Conservation (phyloP, 2,888 invertebrate species). For the Subacronicta megacephala region DNA sequence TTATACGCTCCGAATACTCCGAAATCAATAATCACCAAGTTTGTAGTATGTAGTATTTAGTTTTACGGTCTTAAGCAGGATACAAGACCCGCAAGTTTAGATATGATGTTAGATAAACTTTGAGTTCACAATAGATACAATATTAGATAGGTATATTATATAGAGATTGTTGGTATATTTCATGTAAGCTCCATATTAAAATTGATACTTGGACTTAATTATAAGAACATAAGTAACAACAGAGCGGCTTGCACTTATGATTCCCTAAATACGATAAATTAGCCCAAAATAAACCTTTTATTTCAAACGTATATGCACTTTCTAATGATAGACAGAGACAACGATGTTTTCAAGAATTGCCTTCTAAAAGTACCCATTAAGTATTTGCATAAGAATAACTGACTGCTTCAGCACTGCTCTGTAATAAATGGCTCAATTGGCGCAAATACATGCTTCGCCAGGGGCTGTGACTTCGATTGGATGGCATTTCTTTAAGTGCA, state of each 20-base stretch:
- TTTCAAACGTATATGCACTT: too few relatives aligned
- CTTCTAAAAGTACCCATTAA: too few relatives aligned
- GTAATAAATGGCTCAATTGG: too few relatives aligned
- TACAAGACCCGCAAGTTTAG: constrained; percentile 43
- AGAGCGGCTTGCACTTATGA: not conserved
- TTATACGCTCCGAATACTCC: constrained; percentile 14
- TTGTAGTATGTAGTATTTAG: constrained; percentile 35
- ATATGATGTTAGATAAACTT: constrained; percentile 47
- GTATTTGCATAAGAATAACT: too few relatives aligned
- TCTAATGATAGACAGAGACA: too few relatives aligned
- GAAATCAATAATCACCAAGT: constrained; percentile 42
- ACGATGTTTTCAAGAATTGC: too few relatives aligned
- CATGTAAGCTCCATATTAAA: not conserved
- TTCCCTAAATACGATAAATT: too few relatives aligned
- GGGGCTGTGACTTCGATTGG: too few relatives aligned
- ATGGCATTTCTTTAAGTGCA: too few relatives aligned
- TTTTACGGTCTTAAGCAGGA: constrained; percentile 43
- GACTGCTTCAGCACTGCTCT: too few relatives aligned
- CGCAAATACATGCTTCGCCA: too few relatives aligned
- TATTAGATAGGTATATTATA: constrained; percentile 22
- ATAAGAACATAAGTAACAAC: not conserved
- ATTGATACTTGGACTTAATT: not conserved
- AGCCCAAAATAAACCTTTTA: too few relatives aligned
- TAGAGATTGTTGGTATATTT: constrained; percentile 5
- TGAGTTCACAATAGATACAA: constrained; percentile 20